Evolutionary conservation across 2,113 vertebrate species (phyloP).

Genomic region (Microcebus jonahi): DNA sequence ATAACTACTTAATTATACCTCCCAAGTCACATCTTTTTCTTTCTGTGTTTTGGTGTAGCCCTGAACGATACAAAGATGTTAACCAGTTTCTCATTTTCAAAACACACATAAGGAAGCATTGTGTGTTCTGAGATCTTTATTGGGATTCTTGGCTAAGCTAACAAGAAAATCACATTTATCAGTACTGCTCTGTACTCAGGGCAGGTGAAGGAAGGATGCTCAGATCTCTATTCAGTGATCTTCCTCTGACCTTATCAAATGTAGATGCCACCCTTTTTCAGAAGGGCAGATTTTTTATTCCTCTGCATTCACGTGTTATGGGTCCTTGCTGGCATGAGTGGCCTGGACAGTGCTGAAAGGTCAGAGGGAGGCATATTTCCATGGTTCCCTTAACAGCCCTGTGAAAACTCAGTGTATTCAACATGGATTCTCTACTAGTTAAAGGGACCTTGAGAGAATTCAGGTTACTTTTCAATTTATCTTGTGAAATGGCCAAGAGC

Average conservation of each 20-base stretch:
- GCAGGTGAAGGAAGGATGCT: not conserved
- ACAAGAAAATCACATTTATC: not conserved
- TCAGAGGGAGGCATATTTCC: not conserved
- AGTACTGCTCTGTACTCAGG: not conserved
- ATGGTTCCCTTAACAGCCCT: not conserved
- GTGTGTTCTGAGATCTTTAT: not conserved
- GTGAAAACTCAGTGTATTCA: not conserved
- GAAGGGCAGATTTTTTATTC: not conserved
- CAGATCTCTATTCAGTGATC: not conserved
- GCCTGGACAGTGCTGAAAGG: not conserved
- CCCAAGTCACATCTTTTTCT: not conserved
- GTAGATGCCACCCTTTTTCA: not conserved
- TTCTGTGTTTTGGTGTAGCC: not conserved
- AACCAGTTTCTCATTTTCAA: not conserved
- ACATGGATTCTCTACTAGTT: not conserved
- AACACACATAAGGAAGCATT: not conserved
- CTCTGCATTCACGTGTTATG: not conserved
- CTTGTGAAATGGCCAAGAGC: slow-evolving; percentile 34
- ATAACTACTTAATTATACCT: not conserved
- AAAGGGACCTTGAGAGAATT: not conserved
- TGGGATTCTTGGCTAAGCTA: not conserved
- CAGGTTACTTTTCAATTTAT: slow-evolving; percentile 19
- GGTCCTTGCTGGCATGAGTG: not conserved
- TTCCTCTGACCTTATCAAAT: not conserved
- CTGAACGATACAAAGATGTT: not conserved